A percentile compares a stretch with the other conserved stretches of the same genome.
Conservation (phyloP, 1,140 invertebrate genomes). For the Papilio xuthus region DNA sequence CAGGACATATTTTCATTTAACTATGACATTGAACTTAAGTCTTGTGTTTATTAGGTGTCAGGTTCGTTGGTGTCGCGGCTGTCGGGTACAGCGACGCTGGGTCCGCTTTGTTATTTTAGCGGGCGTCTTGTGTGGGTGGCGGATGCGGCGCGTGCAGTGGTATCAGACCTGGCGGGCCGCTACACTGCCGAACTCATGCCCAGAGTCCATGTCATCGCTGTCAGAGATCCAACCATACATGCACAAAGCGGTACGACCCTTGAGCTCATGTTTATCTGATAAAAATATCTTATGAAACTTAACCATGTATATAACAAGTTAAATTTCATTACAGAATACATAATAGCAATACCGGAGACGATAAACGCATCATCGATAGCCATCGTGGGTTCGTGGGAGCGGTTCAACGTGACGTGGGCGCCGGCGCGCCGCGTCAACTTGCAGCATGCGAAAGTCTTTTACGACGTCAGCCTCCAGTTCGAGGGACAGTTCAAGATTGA, state of each 20-base stretch:
- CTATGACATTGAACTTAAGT: conserved; percentile 2
- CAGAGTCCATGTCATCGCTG: conserved; percentile 86
- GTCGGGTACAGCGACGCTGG: conserved; percentile 71
- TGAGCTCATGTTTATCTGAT: not conserved
- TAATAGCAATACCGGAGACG: conserved; percentile 86
- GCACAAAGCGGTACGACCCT: conserved; percentile 74
- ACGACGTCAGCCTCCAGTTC: conserved; percentile 88
- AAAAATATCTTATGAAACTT: not conserved
- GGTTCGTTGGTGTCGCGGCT: conserved; percentile 69
- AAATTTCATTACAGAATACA: conserved; percentile 67
- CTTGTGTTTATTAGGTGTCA: conserved; percentile 60
- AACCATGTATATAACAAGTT: not conserved
- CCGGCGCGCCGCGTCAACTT: conserved; percentile 88
- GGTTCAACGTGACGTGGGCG: conserved; percentile 91
- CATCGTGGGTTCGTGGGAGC: conserved; percentile 87
- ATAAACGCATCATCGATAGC: conserved; percentile 84
- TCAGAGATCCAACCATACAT: conserved; percentile 87
- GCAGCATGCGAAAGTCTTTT: conserved; percentile 91
- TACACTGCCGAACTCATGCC: conserved; percentile 88
- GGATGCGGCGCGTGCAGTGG: conserved; percentile 87
- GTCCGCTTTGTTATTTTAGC: conserved; percentile 89
- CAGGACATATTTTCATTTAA: no score
- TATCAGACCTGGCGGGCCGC: conserved; percentile 89
- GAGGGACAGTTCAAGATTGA: conserved; percentile 69
- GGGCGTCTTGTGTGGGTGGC: conserved; percentile 91